Percentiles rank a stretch among this genome's conserved stretches.
Evolutionary conservation across 2,797 vertebrate species (phyloP).

Genomic region (Paedocypris micromegethes): DNA sequence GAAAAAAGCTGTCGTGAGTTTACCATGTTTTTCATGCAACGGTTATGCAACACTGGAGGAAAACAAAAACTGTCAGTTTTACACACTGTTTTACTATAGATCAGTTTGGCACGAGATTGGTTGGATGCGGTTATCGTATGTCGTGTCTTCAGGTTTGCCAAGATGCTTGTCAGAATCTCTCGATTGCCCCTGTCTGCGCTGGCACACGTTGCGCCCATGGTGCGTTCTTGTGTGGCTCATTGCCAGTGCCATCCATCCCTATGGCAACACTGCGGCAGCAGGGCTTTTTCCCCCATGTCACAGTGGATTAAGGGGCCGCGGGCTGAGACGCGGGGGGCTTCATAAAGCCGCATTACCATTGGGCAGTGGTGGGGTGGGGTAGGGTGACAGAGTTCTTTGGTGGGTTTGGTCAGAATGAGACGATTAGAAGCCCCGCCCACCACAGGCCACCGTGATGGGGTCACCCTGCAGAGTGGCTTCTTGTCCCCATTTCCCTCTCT

Average conservation of each 20-base stretch:
- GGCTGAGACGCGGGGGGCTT: constrained; percentile 33
- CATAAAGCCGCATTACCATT: constrained; percentile 21
- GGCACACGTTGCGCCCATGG: constrained; percentile 19
- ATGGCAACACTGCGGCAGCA: constrained; percentile 40
- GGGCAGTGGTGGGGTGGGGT: constrained; percentile 30
- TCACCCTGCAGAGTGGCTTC: constrained; percentile 29
- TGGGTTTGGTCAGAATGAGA: constrained; percentile 43
- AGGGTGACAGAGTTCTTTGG: constrained; percentile 44
- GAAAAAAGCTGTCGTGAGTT: constrained; percentile 18
- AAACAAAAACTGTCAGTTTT: too few relatives aligned
- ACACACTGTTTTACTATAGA: too few relatives aligned
- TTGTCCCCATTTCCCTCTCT: constrained; percentile 19
- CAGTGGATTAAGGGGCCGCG: constrained; percentile 47
- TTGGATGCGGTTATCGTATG: constrained; percentile 2
- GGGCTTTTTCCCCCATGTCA: constrained; percentile 41
- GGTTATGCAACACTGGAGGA: not conserved
- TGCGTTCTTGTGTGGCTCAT: constrained; percentile 24
- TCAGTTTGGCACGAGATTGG: too few relatives aligned
- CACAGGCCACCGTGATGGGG: constrained; percentile 30
- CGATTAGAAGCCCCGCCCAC: constrained; percentile 30
- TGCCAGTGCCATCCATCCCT: constrained; percentile 35
- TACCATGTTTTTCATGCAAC: constrained; percentile 4
- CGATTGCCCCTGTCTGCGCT: constrained; percentile 2
- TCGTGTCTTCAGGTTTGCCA: not conserved
- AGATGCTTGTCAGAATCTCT: not conserved